Percentiles rank a stretch among this genome's conserved stretches.
These are phyloP conservation scores for Heterochromis multidens DNA, from an alignment of 2,113 vertebrate genomes.

Conservation along the genomic window DNA sequence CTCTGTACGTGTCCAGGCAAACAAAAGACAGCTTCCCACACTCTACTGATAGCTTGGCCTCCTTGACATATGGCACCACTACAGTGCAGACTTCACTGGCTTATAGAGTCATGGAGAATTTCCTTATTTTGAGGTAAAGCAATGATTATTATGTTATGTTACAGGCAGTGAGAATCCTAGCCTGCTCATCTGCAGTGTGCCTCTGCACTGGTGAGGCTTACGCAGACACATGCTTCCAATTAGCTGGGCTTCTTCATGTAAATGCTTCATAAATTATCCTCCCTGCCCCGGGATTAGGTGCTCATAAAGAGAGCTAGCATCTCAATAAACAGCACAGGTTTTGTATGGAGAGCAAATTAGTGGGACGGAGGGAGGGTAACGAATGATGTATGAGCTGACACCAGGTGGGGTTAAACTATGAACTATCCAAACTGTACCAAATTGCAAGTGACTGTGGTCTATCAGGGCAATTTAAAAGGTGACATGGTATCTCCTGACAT, in stretches of 20 bases:
- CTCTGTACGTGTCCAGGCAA: slow-evolving; percentile 33
- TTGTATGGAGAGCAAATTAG: slow-evolving; percentile 85
- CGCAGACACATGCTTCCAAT: slow-evolving; percentile 99
- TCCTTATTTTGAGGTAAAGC: slow-evolving; percentile 8
- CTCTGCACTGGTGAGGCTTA: slow-evolving; percentile 87
- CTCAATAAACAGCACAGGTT: slow-evolving; percentile 92
- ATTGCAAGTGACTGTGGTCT: not conserved
- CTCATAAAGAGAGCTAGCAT: slow-evolving; percentile 98
- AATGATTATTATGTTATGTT: slow-evolving; percentile 40
- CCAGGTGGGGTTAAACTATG: not conserved
- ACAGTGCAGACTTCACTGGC: not conserved
- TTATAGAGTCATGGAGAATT: not conserved
- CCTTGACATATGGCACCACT: slow-evolving; percentile 28
- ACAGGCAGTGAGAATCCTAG: slow-evolving; percentile 22
- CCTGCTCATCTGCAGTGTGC: slow-evolving; percentile 85
- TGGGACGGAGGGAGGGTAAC: slow-evolving; percentile 35
- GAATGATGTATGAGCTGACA: not conserved
- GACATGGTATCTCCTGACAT: not conserved
- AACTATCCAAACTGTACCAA: not conserved
- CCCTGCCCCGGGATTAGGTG: slow-evolving; percentile 93
- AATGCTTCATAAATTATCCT: slow-evolving; percentile 99
- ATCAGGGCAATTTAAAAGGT: slow-evolving; percentile 21
- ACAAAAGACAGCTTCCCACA: slow-evolving; percentile 45
- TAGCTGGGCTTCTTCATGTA: slow-evolving; percentile 99
- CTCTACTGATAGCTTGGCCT: slow-evolving; percentile 7